Percentiles rank a stretch among this genome's conserved stretches.
Conservation (phyloP, 2,797 vertebrate species). For the Pelochelys cantorii region DNA sequence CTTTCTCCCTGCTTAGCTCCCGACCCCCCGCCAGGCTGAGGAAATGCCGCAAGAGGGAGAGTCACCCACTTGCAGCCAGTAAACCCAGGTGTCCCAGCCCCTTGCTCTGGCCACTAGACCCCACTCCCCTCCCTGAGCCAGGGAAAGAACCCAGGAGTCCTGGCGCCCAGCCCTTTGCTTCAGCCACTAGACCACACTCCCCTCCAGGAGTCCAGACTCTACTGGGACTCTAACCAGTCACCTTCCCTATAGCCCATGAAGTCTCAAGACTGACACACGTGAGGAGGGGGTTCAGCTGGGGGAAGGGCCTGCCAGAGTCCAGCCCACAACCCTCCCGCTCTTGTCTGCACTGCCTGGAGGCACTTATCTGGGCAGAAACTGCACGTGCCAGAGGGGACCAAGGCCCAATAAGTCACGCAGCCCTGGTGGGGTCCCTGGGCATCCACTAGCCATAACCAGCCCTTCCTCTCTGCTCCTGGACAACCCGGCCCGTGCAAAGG, state of each 20-base stretch:
- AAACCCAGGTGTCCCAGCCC: too few species aligned
- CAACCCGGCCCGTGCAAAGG: neutral
- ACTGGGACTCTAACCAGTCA: neutral
- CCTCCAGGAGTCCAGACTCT: neutral
- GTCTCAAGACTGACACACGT: neutral
- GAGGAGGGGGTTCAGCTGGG: neutral
- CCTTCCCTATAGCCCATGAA: neutral
- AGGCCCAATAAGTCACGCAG: neutral
- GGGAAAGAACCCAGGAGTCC: neutral
- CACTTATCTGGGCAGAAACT: neutral
- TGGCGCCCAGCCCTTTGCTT: too few species aligned
- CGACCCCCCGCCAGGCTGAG: neutral
- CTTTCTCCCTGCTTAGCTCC: neutral
- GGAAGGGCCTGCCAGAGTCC: neutral
- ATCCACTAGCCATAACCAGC: neutral
- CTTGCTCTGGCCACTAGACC: neutral
- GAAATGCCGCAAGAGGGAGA: neutral
- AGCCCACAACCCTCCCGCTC: neutral
- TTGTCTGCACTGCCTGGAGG: neutral
- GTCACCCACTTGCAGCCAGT: too few species aligned
- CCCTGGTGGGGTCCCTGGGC: neutral
- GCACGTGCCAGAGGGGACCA: accelerated
- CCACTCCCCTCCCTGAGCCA: neutral
- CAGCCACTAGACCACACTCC: neutral
- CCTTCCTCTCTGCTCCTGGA: neutral